These are phyloP conservation scores for Eledona agricola DNA, from an alignment of 2,888 invertebrate genomes.

Conservation along the genomic window DNA sequence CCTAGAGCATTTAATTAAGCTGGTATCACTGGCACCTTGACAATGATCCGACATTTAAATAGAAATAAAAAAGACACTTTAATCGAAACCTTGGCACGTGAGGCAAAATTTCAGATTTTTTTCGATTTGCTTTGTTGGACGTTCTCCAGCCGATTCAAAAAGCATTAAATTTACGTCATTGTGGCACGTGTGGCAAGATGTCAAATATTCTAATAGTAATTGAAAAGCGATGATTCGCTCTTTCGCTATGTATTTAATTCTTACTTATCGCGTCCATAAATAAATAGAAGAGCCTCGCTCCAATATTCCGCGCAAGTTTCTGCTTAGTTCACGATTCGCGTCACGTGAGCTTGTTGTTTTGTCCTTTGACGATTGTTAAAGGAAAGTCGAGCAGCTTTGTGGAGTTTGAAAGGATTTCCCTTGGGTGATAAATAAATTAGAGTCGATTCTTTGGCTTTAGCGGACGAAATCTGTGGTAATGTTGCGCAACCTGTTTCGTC, in stretches of 20 bases:
- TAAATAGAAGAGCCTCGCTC: slow-evolving; percentile 15
- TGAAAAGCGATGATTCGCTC: background rate
- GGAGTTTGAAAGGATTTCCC: slow-evolving; percentile 11
- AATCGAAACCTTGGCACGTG: slow-evolving; percentile 5
- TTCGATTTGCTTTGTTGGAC: too few relatives aligned
- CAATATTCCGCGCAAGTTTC: slow-evolving; percentile 15
- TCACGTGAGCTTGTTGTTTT: slow-evolving; percentile 29
- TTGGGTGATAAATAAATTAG: slow-evolving; percentile 22
- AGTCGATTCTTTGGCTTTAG: slow-evolving; percentile 3
- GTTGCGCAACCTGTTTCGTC: slow-evolving; percentile 21
- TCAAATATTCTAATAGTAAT: too few relatives aligned
- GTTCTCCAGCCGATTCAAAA: too few relatives aligned
- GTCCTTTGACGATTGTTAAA: slow-evolving; percentile 28
- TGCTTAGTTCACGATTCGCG: slow-evolving; percentile 19
- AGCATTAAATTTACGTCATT: too few relatives aligned
- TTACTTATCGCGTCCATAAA: slow-evolving; percentile 15
- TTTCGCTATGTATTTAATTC: slow-evolving; percentile 7
- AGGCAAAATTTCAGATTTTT: background rate
- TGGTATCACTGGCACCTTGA: slow-evolving; percentile 13
- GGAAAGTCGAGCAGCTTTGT: slow-evolving; percentile 8
- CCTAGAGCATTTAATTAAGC: too few relatives aligned
- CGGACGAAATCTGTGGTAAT: slow-evolving; percentile 4
- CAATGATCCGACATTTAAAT: slow-evolving; percentile 11
- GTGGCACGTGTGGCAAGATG: too few relatives aligned
- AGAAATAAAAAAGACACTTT: too few relatives aligned